These are phyloP conservation scores for Parnassius smintheus DNA, from an alignment of 2,888 invertebrate genomes.

Conservation along the genomic window DNA sequence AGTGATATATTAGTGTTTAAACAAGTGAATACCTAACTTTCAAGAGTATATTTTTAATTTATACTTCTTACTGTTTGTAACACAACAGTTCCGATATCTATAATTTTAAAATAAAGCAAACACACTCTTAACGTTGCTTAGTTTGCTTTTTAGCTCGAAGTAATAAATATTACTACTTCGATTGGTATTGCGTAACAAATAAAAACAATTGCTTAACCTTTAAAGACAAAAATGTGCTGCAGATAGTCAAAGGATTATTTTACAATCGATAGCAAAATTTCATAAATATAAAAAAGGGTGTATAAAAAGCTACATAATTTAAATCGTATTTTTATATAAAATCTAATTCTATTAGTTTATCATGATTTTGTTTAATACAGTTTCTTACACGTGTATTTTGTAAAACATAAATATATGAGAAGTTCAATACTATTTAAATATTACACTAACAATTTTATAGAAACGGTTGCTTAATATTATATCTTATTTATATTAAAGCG, in stretches of 20 bases:
- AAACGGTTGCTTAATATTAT: constrained; percentile 2
- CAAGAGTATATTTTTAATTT: no score
- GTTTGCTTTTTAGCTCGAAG: background rate
- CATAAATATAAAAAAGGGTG: constrained; percentile 20
- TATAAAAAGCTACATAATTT: constrained; percentile 23
- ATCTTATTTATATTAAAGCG: background rate
- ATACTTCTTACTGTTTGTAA: no score
- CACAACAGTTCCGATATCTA: no score
- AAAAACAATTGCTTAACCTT: background rate
- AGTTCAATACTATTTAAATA: background rate
- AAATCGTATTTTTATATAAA: constrained; percentile 14
- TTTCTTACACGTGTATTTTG: background rate
- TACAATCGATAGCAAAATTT: constrained; percentile 19
- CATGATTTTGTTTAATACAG: constrained; percentile 4
- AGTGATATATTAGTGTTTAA: no score
- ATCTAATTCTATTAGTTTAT: constrained; percentile 11
- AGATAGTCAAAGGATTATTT: constrained; percentile 17
- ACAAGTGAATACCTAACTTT: no score
- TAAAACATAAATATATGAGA: background rate
- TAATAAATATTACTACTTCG: no score
- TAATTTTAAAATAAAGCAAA: background rate
- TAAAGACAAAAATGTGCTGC: background rate
- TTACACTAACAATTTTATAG: constrained; percentile 1
- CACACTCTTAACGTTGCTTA: background rate
- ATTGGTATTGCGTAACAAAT: background rate